A percentile compares a stretch with the other conserved stretches of the same genome.
These are phyloP conservation scores for Heterohyrax brucei DNA, from an alignment of 2,797 vertebrate species.

Conservation along the genomic window DNA sequence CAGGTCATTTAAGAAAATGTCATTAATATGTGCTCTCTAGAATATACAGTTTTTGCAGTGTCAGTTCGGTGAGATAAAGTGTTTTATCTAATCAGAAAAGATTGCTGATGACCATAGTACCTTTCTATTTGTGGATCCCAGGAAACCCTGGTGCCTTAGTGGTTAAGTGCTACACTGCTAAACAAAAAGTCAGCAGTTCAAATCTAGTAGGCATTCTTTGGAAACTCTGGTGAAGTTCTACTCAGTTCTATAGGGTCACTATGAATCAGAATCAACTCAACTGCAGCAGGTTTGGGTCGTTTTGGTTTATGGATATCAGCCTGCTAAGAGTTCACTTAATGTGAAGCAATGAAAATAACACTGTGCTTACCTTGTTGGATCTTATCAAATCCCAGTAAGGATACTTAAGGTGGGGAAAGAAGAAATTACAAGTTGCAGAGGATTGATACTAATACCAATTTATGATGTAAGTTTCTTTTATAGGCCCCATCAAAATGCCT, in stretches of 20 bases:
- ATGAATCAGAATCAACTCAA: no score
- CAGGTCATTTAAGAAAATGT: neutral
- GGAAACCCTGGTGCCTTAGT: no score
- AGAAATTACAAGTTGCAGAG: neutral
- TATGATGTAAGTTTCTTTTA: neutral
- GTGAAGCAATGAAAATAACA: neutral
- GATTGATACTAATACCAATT: neutral
- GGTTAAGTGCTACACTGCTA: no score
- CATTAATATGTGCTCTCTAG: neutral
- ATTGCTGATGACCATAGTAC: neutral
- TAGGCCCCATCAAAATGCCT: neutral
- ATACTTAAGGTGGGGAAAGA: neutral
- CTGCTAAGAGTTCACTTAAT: conserved; percentile 27
- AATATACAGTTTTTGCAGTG: neutral
- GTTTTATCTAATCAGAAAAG: neutral
- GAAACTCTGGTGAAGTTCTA: no score
- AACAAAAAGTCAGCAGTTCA: no score
- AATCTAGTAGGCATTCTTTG: no score
- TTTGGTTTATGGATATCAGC: neutral
- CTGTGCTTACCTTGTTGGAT: neutral
- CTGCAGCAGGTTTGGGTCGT: no score
- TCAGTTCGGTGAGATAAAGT: neutral
- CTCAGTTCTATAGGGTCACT: no score
- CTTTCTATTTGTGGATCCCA: neutral
- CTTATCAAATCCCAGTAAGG: neutral